Evolutionary conservation across 2,888 invertebrate species (phyloP), one percentile per base, ranked within the genome.

Genomic region (Eupithecia centaureata): DNA sequence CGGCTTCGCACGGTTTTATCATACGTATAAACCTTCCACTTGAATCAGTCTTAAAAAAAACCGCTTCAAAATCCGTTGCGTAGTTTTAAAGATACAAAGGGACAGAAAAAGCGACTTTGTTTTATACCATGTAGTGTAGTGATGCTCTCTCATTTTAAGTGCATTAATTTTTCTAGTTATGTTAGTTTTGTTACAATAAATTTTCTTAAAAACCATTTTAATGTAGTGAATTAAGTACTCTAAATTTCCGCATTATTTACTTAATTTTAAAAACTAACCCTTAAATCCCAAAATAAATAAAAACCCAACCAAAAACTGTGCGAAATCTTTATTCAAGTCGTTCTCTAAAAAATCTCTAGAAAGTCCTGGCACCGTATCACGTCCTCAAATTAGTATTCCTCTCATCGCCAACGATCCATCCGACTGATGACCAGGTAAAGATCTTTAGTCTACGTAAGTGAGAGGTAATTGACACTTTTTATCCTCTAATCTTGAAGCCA

Each of bases 301-400:
- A 52, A 27, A 10, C 18, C 42, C 38, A 56, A 61, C 52, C 32
- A 25, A 33, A 54, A 30, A 32, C 18, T 32, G 42, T 33, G 10
- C 32, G 18, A 63, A 47, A 25, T 15, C 27, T n/a, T 60, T 18
- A 47, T 42, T 61, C 33, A 56, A 35, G 67, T 18, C 35, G 25
- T 54, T 63, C 54, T 32, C 38, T 54, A 22, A n/a, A n/a, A n/a
- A n/a, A n/a, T n/a, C n/a, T n/a, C n/a, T n/a, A n/a, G 18, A 69
- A 65, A 59, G 51, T 62, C 59, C 57, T 33, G 18, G 13, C 35
- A 61, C 47, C 63, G 64, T 56, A 25, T 62, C 38, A 58, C 64
- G 56, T 63, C 56, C 61, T 59, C 47, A 67, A 72, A 73, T 75
- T 71, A 72, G 70, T 72, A 75, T 75, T 73, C 75, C 35, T 33